phyloP scores from a whole-genome alignment of 2,113 vertebrate species.

The Prinia subflava region DNA sequence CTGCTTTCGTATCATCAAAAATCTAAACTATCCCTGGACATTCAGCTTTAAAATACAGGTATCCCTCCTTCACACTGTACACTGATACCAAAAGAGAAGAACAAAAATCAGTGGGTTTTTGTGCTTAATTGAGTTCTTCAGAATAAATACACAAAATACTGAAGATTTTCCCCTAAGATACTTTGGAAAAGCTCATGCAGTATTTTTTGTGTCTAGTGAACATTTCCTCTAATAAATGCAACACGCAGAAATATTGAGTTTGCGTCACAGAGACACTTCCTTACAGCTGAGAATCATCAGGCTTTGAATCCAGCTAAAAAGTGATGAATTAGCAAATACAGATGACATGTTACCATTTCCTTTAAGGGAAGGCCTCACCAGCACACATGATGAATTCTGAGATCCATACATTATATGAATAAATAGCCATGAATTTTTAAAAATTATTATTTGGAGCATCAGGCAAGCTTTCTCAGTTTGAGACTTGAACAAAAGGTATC shows the following conservation, averaged over 20 bases:
- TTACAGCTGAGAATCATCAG: slow-evolving; percentile 17
- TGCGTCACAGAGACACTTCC: not conserved
- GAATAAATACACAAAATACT: not conserved
- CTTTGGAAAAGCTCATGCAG: not conserved
- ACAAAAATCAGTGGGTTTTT: not conserved
- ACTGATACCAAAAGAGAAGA: not conserved
- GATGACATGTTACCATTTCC: not conserved
- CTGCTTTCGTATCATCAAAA: not conserved
- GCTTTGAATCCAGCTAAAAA: not conserved
- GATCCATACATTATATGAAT: not conserved
- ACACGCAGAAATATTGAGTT: not conserved
- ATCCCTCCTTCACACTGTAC: not conserved
- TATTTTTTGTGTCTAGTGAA: not conserved
- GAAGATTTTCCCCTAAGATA: not conserved
- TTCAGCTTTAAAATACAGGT: not conserved
- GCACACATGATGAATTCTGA: not conserved
- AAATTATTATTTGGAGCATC: not conserved
- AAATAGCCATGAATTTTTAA: not conserved
- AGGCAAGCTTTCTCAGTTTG: not conserved
- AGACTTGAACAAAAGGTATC: not conserved
- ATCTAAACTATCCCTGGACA: not conserved
- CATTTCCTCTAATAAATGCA: slow-evolving; percentile 2
- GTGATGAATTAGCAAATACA: not conserved
- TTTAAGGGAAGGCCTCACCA: not conserved
- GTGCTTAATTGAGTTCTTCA: not conserved